phyloP scores from a whole-genome alignment of 2,797 vertebrate genomes.

The Etheostoma perlongum region DNA sequence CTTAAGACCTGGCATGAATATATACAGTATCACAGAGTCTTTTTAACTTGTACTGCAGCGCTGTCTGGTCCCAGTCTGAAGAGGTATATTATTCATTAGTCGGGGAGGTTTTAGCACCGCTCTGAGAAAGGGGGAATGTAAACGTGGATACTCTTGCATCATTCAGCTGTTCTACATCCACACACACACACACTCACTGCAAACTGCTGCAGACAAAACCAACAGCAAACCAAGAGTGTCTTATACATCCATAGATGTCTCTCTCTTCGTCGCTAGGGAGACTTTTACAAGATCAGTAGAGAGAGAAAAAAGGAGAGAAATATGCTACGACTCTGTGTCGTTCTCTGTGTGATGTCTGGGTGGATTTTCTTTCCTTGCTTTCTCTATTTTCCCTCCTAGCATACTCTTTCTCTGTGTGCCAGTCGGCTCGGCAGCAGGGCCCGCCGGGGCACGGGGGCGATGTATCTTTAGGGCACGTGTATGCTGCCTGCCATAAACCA shows the following conservation, averaged over 20 bases:
- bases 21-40: constrained; percentile 14
- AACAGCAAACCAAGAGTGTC: constrained; percentile 20
- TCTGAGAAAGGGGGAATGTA: constrained; percentile 56
- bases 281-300: constrained; percentile 41
- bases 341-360: constrained; percentile 38
- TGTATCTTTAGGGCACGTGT: constrained; percentile 48
- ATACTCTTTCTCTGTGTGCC: constrained; percentile 32
- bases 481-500: constrained; percentile 54
- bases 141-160: constrained; percentile 68
- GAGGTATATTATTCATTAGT: constrained; percentile 73
- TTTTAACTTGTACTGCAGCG: constrained; percentile 36
- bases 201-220: constrained; percentile 33
- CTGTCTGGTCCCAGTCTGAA: constrained; percentile 59
- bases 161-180: constrained; percentile 54
- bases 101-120: constrained; percentile 63
- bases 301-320: neutral
- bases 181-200: neutral
- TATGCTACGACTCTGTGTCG: constrained; percentile 25
- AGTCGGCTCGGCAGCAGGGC: constrained; percentile 39
- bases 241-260: constrained; percentile 28
- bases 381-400: constrained; percentile 6
- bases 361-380: constrained; percentile 2
- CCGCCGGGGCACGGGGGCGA: constrained; percentile 10
- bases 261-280: constrained; percentile 38
- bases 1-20: constrained; percentile 22